Percentiles rank a stretch among this genome's conserved stretches.
Evolutionary conservation across 2,113 vertebrate genomes (phyloP).

Genomic region (Pseudopipra pipra): DNA sequence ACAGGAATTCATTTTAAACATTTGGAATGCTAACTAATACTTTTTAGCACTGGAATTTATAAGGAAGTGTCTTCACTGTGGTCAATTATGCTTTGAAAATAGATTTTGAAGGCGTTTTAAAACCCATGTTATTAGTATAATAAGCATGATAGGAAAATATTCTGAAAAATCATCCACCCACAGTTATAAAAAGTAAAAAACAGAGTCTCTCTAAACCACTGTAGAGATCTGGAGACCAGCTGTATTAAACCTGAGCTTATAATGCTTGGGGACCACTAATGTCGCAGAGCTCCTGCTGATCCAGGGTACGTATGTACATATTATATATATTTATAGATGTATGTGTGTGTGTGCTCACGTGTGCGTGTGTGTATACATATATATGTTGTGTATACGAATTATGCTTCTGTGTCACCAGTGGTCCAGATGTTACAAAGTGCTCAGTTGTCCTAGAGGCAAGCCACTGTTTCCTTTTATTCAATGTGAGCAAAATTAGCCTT

Average conservation of each 20-base stretch:
- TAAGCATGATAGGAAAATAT: neutral
- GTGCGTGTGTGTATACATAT: neutral
- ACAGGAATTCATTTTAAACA: neutral
- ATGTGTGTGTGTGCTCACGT: accelerated
- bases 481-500: neutral
- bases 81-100: neutral
- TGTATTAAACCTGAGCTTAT: neutral
- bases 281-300: neutral
- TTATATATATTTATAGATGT: neutral
- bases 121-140: neutral
- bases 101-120: neutral
- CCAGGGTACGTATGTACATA: neutral
- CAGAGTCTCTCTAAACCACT: neutral
- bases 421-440: neutral
- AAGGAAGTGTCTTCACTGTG: neutral
- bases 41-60: neutral
- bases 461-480: neutral
- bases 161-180: neutral
- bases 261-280: neutral
- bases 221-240: neutral
- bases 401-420: neutral
- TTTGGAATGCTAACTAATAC: neutral
- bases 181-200: neutral
- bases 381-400: neutral
- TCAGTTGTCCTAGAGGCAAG: neutral